phyloP scores from a whole-genome alignment of 2,797 vertebrate genomes.

The Cichlasoma orientale region DNA sequence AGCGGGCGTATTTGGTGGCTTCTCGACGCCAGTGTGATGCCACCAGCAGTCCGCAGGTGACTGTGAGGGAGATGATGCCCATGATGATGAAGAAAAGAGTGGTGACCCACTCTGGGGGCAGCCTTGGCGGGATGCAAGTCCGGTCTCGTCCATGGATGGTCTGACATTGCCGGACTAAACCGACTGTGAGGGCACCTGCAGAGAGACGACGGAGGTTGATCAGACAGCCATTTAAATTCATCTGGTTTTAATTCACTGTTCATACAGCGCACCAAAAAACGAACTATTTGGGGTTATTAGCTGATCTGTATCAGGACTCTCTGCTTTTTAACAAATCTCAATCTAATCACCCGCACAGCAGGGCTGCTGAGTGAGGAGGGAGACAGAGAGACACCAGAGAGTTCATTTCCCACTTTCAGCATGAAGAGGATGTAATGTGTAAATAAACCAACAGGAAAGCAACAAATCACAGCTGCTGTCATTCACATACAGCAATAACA shows the following conservation, averaged over 20 bases:
- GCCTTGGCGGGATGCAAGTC: slow-evolving; percentile 96
- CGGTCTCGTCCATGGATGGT: slow-evolving; percentile 98
- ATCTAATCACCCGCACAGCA: background rate
- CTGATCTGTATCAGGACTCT: background rate
- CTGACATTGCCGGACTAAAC: slow-evolving; percentile 98
- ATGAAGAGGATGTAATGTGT: background rate
- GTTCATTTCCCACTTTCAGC: background rate
- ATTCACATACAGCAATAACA: background rate
- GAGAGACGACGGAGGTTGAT: slow-evolving; percentile 25
- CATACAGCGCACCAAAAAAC: background rate
- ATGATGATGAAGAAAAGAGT: slow-evolving; percentile 99
- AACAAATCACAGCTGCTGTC: background rate
- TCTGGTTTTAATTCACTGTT: background rate
- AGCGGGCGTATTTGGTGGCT: slow-evolving; percentile 91
- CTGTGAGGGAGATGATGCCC: slow-evolving; percentile 99
- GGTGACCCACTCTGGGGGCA: slow-evolving; percentile 98
- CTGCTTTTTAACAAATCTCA: background rate
- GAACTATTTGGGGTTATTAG: background rate
- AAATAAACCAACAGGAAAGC: background rate
- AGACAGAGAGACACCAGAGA: background rate
- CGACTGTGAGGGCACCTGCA: slow-evolving; percentile 95
- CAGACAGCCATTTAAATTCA: background rate
- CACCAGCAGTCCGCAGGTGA: slow-evolving; percentile 97
- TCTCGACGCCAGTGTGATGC: slow-evolving; percentile 98
- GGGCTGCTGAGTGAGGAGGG: background rate